Percentiles rank a stretch among this genome's conserved stretches.
Evolutionary conservation across 2,888 invertebrate species (phyloP).

Genomic region (Exocentrus adspersus): DNA sequence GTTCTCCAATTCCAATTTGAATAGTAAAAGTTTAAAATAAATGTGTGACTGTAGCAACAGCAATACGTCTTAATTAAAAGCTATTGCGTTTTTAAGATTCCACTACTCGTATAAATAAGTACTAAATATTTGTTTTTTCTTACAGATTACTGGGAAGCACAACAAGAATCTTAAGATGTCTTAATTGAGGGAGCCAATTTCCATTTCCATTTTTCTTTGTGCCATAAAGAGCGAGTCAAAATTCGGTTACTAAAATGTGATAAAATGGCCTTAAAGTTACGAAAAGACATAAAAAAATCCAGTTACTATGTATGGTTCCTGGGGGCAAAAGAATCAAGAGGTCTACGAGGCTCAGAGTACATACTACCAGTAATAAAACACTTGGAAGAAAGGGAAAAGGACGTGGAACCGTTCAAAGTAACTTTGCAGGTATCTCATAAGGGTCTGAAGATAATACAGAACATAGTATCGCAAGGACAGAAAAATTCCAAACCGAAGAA

Average conservation of each 20-base stretch:
- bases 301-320: slow-evolving; percentile 95
- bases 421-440: slow-evolving; percentile 92
- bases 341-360: slow-evolving; percentile 84
- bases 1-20: too few species aligned
- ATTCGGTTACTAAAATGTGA: slow-evolving; percentile 23
- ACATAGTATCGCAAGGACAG: slow-evolving; percentile 58
- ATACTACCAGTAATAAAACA: slow-evolving; percentile 87
- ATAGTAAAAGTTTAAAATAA: too few species aligned
- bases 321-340: slow-evolving; percentile 94
- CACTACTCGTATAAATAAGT: too few species aligned
- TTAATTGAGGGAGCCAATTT: neutral
- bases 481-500: slow-evolving; percentile 61
- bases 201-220: slow-evolving; percentile 9
- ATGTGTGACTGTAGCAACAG: too few species aligned
- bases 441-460: slow-evolving; percentile 94
- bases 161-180: too few species aligned
- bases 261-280: slow-evolving; percentile 80
- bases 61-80: too few species aligned
- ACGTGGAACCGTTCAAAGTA: slow-evolving; percentile 90
- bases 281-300: slow-evolving; percentile 89
- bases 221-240: slow-evolving; percentile 29
- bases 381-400: slow-evolving; percentile 84
- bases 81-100: too few species aligned
- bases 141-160: too few species aligned
- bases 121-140: neutral